These are phyloP conservation scores for Fregata magnificens DNA, from an alignment of 2,113 vertebrate genomes.

Conservation along the genomic window DNA sequence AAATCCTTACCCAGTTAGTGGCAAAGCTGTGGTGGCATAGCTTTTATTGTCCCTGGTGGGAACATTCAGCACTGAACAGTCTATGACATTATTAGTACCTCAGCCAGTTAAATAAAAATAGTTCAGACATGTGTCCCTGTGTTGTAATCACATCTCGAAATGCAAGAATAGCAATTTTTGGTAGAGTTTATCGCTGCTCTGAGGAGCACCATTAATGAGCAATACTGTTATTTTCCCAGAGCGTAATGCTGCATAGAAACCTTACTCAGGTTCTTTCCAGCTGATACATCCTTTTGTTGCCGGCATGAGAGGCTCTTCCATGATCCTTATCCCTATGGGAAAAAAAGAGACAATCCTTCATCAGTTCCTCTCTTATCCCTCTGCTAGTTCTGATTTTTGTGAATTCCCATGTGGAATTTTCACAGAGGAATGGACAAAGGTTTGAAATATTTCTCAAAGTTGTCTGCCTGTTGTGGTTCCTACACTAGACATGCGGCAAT, in stretches of 20 bases:
- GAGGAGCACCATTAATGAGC: neutral
- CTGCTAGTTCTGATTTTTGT: neutral
- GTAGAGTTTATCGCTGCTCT: constrained; percentile 33
- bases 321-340: neutral
- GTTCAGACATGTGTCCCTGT: neutral
- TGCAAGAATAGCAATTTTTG: constrained; percentile 27
- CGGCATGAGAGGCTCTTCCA: neutral
- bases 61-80: neutral
- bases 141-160: constrained; percentile 20
- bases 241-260: neutral
- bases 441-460: neutral
- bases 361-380: neutral
- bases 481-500: neutral
- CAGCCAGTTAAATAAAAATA: constrained; percentile 13
- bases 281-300: neutral
- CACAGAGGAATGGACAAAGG: neutral
- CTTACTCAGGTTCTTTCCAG: neutral
- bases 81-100: constrained; percentile 6
- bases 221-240: neutral
- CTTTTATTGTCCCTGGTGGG: neutral
- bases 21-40: neutral
- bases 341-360: neutral
- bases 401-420: neutral
- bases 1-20: neutral
- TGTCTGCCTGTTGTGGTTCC: neutral